Percentiles rank a stretch among this genome's conserved stretches.
Conservation (phyloP, 2,113 vertebrate species). For the Amblyornis subalaris region DNA sequence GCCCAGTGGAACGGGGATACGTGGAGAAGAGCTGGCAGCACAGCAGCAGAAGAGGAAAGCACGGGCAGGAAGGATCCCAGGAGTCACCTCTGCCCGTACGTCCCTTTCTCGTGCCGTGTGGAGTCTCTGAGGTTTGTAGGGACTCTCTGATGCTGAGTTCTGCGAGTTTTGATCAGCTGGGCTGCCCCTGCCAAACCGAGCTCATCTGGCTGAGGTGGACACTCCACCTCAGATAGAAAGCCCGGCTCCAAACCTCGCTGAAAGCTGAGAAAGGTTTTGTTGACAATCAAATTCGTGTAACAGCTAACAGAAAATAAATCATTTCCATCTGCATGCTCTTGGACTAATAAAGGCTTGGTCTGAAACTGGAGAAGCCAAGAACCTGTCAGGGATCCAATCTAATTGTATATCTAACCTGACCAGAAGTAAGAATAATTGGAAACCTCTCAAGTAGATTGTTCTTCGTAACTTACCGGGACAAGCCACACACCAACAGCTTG, state of each 20-base stretch:
- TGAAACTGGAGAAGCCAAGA: slow-evolving; percentile 33
- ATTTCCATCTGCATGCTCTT: slow-evolving; percentile 22
- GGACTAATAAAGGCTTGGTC: slow-evolving; percentile 7
- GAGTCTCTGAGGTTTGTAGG: not conserved
- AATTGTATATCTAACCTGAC: slow-evolving; percentile 42
- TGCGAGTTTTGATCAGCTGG: not conserved
- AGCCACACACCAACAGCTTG: slow-evolving; percentile 27
- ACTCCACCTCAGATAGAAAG: not conserved
- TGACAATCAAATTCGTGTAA: slow-evolving; percentile 30
- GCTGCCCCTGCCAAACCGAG: not conserved
- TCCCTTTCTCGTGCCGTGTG: not conserved
- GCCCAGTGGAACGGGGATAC: not conserved
- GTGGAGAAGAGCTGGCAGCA: not conserved
- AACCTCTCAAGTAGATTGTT: slow-evolving; percentile 33
- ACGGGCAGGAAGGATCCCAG: not conserved
- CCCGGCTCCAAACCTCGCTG: not conserved
- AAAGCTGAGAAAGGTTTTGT: slow-evolving; percentile 15
- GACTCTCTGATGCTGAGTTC: not conserved
- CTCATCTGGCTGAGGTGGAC: not conserved
- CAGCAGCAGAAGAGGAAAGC: not conserved
- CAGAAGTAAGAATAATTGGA: slow-evolving; percentile 46
- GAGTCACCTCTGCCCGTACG: slow-evolving; percentile 3
- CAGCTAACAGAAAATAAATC: slow-evolving; percentile 38
- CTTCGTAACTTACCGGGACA: not conserved
- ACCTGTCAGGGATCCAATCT: slow-evolving; percentile 23